Evolutionary conservation across 2,113 vertebrate genomes (phyloP).

Genomic region (Halcyon senegalensis): DNA sequence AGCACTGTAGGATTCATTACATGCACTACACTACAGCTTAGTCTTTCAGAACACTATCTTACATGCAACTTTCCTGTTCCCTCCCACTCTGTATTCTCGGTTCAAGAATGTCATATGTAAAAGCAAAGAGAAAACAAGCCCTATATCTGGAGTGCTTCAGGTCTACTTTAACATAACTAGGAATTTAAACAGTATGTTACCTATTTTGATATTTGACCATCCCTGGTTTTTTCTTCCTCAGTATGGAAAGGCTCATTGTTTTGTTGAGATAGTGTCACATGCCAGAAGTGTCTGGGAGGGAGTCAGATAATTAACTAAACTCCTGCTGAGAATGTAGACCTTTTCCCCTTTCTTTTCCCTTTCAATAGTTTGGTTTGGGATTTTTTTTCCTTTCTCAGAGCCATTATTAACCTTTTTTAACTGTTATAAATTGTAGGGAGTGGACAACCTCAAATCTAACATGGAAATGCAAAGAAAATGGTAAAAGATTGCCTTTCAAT

Average conservation of each 20-base stretch:
- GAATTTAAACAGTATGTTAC: neutral
- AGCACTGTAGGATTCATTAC: neutral
- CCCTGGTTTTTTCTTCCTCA: neutral
- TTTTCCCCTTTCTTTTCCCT: neutral
- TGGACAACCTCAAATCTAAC: neutral
- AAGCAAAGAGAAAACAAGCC: neutral
- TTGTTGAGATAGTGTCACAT: neutral
- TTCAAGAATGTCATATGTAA: neutral
- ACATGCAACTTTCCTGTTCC: neutral
- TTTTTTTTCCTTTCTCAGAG: neutral
- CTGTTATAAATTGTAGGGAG: neutral
- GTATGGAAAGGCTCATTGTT: neutral
- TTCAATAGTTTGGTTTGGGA: neutral
- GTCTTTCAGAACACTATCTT: neutral
- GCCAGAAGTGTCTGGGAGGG: neutral
- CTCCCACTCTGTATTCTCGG: neutral
- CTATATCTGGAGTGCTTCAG: neutral
- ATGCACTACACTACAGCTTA: neutral
- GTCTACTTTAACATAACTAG: neutral
- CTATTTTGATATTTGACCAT: neutral
- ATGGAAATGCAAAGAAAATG: neutral
- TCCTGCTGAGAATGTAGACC: constrained; percentile 9
- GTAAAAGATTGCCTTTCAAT: neutral
- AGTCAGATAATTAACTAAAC: constrained; percentile 11
- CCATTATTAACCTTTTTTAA: constrained; percentile 36